Evolutionary conservation across 2,888 invertebrate species (phyloP).

Genomic region (Trichogramma dendrolimi): DNA sequence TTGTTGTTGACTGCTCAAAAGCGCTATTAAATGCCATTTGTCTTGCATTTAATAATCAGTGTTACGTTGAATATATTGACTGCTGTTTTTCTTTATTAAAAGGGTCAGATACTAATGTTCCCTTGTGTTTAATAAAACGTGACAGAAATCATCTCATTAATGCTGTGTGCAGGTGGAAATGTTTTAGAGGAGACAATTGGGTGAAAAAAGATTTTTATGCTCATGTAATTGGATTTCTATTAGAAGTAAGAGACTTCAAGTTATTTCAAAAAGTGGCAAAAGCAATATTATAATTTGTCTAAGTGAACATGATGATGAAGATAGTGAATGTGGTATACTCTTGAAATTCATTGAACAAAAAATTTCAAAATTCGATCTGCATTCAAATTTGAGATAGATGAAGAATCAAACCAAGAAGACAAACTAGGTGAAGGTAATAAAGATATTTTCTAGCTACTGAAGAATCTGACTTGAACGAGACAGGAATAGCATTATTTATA

Average conservation of each 20-base stretch:
- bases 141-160: conserved; percentile 19
- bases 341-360: neutral
- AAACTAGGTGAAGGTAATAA: no score
- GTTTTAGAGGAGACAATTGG: no score
- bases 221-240: conserved; percentile 1
- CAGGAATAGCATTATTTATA: neutral
- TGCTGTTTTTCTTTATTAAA: conserved; percentile 2
- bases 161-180: conserved; percentile 4
- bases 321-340: neutral
- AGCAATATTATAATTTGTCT: neutral
- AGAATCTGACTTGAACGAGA: neutral
- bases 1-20: conserved; percentile 18
- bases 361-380: neutral
- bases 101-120: neutral
- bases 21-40: conserved; percentile 18
- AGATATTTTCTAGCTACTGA: no score
- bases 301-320: neutral
- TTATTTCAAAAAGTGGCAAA: neutral
- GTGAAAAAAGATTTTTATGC: conserved; percentile 17
- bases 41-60: conserved; percentile 10
- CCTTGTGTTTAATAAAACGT: conserved; percentile 7
- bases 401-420: neutral
- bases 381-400: neutral
- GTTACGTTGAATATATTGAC: conserved; percentile 9
- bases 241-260: neutral